Evolutionary conservation across 2,888 invertebrate genomes (phyloP).

Genomic region (Trissolcus japonicus): DNA sequence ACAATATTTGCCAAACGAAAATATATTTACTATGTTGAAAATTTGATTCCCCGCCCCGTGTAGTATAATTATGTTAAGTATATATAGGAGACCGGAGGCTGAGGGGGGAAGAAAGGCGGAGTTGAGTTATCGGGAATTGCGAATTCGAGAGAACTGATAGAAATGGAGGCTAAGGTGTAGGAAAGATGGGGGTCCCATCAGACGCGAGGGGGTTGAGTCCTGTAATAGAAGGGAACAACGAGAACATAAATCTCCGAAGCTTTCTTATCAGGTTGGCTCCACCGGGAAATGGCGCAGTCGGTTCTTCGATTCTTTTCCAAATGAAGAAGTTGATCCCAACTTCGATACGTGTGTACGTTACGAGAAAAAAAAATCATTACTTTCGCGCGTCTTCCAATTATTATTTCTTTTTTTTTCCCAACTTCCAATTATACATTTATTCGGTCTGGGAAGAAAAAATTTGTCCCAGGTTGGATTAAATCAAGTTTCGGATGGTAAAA

Average conservation of each 20-base stretch:
- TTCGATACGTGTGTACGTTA: constrained; percentile 51
- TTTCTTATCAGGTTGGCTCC: constrained; percentile 68
- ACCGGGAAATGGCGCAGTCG: constrained; percentile 67
- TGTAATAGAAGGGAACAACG: constrained; percentile 62
- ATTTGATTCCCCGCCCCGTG: constrained; percentile 24
- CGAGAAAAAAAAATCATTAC: constrained; percentile 30
- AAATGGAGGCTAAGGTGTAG: constrained; percentile 49
- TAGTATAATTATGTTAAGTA: no score
- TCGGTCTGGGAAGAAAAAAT: no score
- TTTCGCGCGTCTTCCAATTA: neutral
- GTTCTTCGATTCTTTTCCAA: constrained; percentile 60
- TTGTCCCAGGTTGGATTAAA: no score
- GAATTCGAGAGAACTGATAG: constrained; percentile 49
- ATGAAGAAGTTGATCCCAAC: constrained; percentile 63
- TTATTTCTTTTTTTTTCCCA: neutral
- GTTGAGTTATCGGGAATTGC: constrained; percentile 52
- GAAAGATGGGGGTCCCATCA: constrained; percentile 34
- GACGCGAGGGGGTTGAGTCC: constrained; percentile 32
- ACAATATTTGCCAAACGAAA: no score
- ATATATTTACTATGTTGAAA: no score
- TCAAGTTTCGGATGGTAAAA: neutral
- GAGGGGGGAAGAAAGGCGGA: constrained; percentile 28
- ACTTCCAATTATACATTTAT: neutral
- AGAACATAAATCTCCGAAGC: constrained; percentile 70
- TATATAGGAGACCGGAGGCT: no score